These are phyloP conservation scores for Pogonophryne albipinna DNA, from an alignment of 2,797 vertebrate genomes.

Conservation along the genomic window DNA sequence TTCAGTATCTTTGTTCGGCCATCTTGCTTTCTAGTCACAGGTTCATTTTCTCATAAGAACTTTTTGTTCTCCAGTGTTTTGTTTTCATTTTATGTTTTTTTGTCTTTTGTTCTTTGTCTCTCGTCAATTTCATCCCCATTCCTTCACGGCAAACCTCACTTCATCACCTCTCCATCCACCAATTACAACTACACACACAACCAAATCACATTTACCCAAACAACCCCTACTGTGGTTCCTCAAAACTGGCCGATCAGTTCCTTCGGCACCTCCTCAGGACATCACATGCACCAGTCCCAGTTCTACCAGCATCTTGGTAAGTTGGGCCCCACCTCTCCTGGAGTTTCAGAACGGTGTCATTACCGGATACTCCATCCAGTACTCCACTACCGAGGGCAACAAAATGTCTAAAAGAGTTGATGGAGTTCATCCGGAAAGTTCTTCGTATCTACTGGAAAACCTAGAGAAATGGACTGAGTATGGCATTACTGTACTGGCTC, in stretches of 20 bases:
- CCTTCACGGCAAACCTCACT: conserved; percentile 85
- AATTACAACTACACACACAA: conserved; percentile 69
- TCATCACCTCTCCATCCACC: conserved; percentile 74
- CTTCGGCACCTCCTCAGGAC: conserved; percentile 96
- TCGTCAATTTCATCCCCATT: conserved; percentile 85
- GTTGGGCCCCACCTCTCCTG: conserved; percentile 95
- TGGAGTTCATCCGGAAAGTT: conserved; percentile 88
- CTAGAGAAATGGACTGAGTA: conserved; percentile 98
- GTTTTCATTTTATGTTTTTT: conserved; percentile 93
- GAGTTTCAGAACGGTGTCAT: conserved; percentile 95
- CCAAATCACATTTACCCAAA: conserved; percentile 72
- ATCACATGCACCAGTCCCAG: conserved; percentile 95
- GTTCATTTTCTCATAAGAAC: conserved; percentile 63
- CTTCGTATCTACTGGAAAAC: conserved; percentile 92
- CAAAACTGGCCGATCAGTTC: conserved; percentile 87
- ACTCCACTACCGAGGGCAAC: conserved; percentile 88
- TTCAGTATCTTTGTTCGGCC: conserved; percentile 83
- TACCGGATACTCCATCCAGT: conserved; percentile 94
- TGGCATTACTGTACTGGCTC: conserved; percentile 92
- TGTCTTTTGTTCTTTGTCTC: conserved; percentile 85
- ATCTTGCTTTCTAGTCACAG: conserved; percentile 75
- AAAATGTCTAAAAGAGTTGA: conserved; percentile 88
- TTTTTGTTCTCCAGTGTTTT: conserved; percentile 78
- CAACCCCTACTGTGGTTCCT: conserved; percentile 63
- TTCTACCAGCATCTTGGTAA: conserved; percentile 98